These are phyloP conservation scores for Rambutsinella grinnellia DNA, from an alignment of 2,888 invertebrate genomes.

Conservation along the genomic window DNA sequence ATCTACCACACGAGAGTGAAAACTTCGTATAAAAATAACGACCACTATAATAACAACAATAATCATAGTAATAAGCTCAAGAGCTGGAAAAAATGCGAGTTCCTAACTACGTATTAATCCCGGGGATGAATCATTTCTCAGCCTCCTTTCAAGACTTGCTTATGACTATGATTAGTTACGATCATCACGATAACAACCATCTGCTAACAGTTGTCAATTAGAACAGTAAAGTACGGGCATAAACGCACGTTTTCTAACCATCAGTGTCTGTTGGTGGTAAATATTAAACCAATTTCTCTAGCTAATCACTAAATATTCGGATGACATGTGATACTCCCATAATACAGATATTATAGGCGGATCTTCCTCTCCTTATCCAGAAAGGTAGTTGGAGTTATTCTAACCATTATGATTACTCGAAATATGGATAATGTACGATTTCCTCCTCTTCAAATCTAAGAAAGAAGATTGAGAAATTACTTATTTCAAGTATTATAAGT, in stretches of 20 bases:
- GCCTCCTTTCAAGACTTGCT: background rate
- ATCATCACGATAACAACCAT: too few species aligned
- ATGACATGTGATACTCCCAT: slow-evolving; percentile 63
- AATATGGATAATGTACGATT: background rate
- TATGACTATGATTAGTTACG: background rate
- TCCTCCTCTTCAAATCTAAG: too few species aligned
- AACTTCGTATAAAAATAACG: slow-evolving; percentile 34
- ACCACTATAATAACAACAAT: slow-evolving; percentile 41
- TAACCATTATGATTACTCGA: background rate
- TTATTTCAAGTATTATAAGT: background rate
- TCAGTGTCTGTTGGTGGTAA: slow-evolving; percentile 10
- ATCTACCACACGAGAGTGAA: too few species aligned
- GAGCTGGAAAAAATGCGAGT: slow-evolving; percentile 40
- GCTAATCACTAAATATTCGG: slow-evolving; percentile 47
- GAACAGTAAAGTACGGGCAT: background rate
- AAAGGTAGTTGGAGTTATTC: slow-evolving; percentile 7
- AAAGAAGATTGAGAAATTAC: background rate
- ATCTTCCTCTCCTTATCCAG: slow-evolving; percentile 37
- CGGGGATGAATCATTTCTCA: background rate
- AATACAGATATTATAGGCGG: slow-evolving; percentile 55
- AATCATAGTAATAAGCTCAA: slow-evolving; percentile 39
- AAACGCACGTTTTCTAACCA: slow-evolving; percentile 11
- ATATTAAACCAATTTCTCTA: background rate
- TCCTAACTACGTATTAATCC: too few species aligned
- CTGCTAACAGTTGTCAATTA: too few species aligned